Base-by-base conservation (phyloP, 2,797 vertebrate species). In the Lacerta viridis region DNA sequence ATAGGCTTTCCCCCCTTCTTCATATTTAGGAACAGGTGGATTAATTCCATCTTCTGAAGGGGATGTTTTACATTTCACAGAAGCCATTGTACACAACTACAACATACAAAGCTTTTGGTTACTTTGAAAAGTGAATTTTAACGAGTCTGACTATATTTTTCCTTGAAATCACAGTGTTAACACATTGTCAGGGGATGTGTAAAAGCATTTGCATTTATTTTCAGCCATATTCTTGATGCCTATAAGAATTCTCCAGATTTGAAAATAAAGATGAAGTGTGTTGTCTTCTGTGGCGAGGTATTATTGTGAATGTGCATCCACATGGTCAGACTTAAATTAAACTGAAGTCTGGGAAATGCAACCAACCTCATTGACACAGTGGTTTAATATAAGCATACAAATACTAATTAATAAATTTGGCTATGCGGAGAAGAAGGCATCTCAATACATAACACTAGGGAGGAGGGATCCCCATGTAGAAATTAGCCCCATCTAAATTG, bases 71-170 rank as follows among this genome's bases (percentile, higher is more conserved):
- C 0, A 0, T 39, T 76, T 4, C 1, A 0, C 46, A 79, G 50
- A 86, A 77, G 43, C 10, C 66, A 69, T 43, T 89, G 59, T 61
- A 59, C 76, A 13, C 0, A 0, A 78, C 33, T 69, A 88, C 50
- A 8, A 20, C 33, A 4, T 20, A 1, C 10, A 79, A 18, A 0
- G 0, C 68, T 7, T 43, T 85, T 79, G 85, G 64, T 29, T 82
- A 84, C 9, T 43, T 33, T 80, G 87, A 50, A 71, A 86, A 43
- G 59, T 79, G 8, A 86, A 89, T 68, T 84, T 33, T 84, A 61
- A 61, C 59, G 18, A 10, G 64, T 68, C 81, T 77, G 0, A 59
- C 15, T 71, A 33, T n/a, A n/a, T 46, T 25, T 81, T 20, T 69
- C 7, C 15, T 72, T 15, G 25, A 83, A 84, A 13, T 39, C 23